Base-by-base conservation (phyloP, 2,888 invertebrate genomes). In the Deilephila elpenor region DNA sequence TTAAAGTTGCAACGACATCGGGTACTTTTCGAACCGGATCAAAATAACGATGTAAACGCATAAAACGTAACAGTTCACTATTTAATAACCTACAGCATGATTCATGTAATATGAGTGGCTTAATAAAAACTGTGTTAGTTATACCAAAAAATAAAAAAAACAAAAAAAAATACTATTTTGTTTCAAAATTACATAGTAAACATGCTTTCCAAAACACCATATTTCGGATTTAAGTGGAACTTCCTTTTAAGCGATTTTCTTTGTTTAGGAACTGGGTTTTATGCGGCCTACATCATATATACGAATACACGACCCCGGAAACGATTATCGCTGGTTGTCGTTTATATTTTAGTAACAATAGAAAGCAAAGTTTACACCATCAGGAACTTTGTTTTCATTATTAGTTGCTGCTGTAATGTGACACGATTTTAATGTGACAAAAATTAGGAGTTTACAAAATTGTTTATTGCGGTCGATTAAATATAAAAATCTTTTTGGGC, bases 1-100 rank as follows among this genome's bases (percentile, higher is more conserved):
- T 56, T 70, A 17, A 56, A 64, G 72, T 72, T 72, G 62, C 34
- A 56, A 56, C 62, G 62, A 72, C 72, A 61, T 32, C 20, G 53
- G 51, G 51, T 61, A 72, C 72, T 56, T 34, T 64, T 64, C 17
- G n/a, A 56, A 56, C 56, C 56, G 34, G 25, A 44, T 17, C 25
- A 51, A 25, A 17, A 44, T 25, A 67, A 17, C 20, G 67, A 56
- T 34, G 62, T 62, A 53, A 32, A 32, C 56, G 72, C 72, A 25
- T 72, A 56, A 64, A 64, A 56, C 62, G 34, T 34, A 72, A 61
- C 51, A 32, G 20, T 51, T 25, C 44, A 29, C 5, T 51, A 25
- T 44, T 44, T 20, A 14, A 44, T 67, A 44, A 14, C 14, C 44
- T 25, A 44, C n/a, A 44, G 20, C 20, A 44, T 20, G 1, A 14